These are phyloP conservation scores for Ischnus inquisitorius DNA, from an alignment of 2,888 invertebrate species.

Conservation along the genomic window DNA sequence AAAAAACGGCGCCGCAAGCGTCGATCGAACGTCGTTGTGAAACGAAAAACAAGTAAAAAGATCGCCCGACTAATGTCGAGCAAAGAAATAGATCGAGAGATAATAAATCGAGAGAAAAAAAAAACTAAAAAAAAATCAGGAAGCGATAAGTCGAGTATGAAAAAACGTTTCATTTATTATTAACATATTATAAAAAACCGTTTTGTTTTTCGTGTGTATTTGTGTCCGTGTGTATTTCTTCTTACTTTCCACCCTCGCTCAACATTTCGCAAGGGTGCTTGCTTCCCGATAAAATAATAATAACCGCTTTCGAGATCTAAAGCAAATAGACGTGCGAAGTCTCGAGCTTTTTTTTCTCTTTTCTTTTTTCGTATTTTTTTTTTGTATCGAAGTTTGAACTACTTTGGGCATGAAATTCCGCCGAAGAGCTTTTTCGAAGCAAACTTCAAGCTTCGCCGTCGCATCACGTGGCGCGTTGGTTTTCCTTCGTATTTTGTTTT, in stretches of 20 bases:
- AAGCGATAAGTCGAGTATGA: constrained; percentile 76
- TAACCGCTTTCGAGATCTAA: constrained; percentile 17
- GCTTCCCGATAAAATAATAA: constrained; percentile 24
- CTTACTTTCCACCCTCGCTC: constrained; percentile 64
- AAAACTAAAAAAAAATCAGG: constrained; percentile 24
- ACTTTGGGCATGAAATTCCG: constrained; percentile 73
- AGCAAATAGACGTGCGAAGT: constrained; percentile 45
- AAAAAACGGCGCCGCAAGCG: constrained; percentile 1
- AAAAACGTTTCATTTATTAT: constrained; percentile 77
- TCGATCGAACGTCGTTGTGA: not conserved
- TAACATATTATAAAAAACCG: constrained; percentile 80
- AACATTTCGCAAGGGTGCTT: constrained; percentile 12
- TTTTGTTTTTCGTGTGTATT: constrained; percentile 49
- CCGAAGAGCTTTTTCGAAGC: constrained; percentile 70
- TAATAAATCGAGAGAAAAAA: constrained; percentile 5
- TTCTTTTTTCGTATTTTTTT: constrained; percentile 1
- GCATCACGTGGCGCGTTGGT: not conserved
- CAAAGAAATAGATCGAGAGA: constrained; percentile 12
- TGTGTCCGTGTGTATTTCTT: constrained; percentile 27
- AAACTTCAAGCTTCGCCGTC: not conserved
- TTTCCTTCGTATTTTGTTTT: constrained; percentile 16
- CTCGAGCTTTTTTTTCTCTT: constrained; percentile 75
- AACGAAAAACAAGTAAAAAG: not conserved
- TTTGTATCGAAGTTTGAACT: constrained; percentile 56
- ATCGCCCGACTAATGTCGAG: constrained; percentile 9